These are phyloP conservation scores for Venustoraphidia nigricollis DNA, from an alignment of 2,888 invertebrate species.

Conservation along the genomic window DNA sequence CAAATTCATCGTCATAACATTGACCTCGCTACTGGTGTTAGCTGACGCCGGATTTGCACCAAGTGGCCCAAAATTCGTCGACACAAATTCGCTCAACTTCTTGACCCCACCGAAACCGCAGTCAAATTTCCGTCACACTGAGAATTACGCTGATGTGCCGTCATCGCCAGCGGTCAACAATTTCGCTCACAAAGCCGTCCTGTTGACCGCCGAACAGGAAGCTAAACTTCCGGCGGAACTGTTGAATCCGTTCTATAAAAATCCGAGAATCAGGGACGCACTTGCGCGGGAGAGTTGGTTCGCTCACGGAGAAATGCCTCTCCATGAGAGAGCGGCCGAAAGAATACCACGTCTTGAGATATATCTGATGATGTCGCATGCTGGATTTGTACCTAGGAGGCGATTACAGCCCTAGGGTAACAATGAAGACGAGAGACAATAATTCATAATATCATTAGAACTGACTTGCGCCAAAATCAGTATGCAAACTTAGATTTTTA, in stretches of 20 bases:
- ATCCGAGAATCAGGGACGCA: constrained; percentile 36
- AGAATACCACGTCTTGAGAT: constrained; percentile 44
- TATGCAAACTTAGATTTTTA: too few relatives aligned
- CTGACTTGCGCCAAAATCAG: too few relatives aligned
- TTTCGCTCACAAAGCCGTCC: constrained; percentile 37
- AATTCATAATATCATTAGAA: too few relatives aligned
- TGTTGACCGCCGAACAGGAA: constrained; percentile 39
- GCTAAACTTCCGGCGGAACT: constrained; percentile 36
- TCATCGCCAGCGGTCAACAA: not conserved
- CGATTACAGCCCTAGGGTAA: too few relatives aligned
- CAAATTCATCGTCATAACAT: too few relatives aligned
- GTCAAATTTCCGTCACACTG: too few relatives aligned
- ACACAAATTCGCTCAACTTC: too few relatives aligned
- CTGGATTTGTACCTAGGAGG: constrained; percentile 36
- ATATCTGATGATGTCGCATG: constrained; percentile 46
- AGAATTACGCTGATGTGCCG: not conserved
- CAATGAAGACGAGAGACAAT: too few relatives aligned
- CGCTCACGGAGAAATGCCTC: constrained; percentile 43
- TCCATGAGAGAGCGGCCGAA: constrained; percentile 41
- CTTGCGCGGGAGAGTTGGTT: constrained; percentile 41
- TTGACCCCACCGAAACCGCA: too few relatives aligned
- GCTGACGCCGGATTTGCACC: too few relatives aligned
- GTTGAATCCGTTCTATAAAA: constrained; percentile 40
- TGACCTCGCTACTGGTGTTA: too few relatives aligned
- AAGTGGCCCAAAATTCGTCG: too few relatives aligned